These are phyloP conservation scores for Thereva nobilitata DNA, from an alignment of 2,888 invertebrate genomes.

Conservation along the genomic window DNA sequence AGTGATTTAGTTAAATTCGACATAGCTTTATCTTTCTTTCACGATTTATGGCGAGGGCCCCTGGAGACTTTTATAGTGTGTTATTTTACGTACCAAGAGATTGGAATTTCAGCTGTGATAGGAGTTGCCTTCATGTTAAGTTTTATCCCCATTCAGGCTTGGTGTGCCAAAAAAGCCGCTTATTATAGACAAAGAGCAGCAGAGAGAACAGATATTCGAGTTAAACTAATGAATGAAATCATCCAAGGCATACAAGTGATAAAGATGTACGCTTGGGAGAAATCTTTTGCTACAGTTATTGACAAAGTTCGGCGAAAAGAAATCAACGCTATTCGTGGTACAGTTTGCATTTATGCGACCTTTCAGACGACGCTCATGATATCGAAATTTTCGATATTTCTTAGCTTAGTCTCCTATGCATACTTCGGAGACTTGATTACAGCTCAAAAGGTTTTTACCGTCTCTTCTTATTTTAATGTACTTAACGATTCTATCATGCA, in stretches of 20 bases:
- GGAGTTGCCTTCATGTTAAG: conserved; percentile 72
- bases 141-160: conserved; percentile 76
- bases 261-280: conserved; percentile 90
- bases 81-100: conserved; percentile 63
- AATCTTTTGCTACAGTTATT: conserved; percentile 74
- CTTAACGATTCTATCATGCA: conserved; percentile 77
- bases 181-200: conserved; percentile 72
- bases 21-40: conserved; percentile 82
- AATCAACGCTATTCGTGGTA: conserved; percentile 68
- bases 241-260: conserved; percentile 82
- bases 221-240: conserved; percentile 87
- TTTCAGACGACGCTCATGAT: conserved; percentile 75
- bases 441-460: conserved; percentile 77
- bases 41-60: conserved; percentile 91
- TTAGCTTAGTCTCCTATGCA: conserved; percentile 73
- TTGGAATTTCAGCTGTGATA: conserved; percentile 70
- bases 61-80: conserved; percentile 61
- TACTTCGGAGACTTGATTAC: conserved; percentile 68
- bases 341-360: conserved; percentile 69
- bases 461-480: conserved; percentile 80
- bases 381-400: conserved; percentile 76
- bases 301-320: conserved; percentile 74
- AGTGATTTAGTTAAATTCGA: conserved; percentile 95
- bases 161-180: conserved; percentile 71
- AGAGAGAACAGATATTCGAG: conserved; percentile 79